phyloP scores from a whole-genome alignment of 2,888 invertebrate genomes.

The Drosophila pseudotalamancana region DNA sequence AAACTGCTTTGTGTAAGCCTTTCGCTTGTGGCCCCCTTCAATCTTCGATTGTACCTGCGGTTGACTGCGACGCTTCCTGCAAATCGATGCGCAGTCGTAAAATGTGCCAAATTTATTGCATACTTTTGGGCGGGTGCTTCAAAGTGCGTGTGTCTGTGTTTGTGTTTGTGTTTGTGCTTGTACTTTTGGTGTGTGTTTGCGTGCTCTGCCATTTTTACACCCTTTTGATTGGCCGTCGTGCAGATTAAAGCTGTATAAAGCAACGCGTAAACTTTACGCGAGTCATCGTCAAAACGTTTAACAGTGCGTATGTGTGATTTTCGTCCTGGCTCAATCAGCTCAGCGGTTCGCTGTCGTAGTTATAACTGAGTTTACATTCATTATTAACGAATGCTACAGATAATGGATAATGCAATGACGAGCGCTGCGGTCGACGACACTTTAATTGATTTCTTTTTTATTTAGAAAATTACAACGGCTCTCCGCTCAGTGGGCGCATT shows the following conservation, averaged over 20 bases:
- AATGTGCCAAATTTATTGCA: slow-evolving; percentile 72
- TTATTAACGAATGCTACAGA: neutral
- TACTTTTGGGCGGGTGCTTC: slow-evolving; percentile 47
- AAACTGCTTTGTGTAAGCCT: slow-evolving; percentile 64
- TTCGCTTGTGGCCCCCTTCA: slow-evolving; percentile 24
- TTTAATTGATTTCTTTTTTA: slow-evolving; percentile 20
- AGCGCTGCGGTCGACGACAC: neutral
- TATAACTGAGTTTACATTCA: slow-evolving; percentile 13
- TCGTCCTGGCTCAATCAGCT: neutral
- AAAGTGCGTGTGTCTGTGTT: slow-evolving; percentile 12
- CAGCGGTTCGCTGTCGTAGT: neutral
- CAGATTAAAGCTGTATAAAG: slow-evolving; percentile 53
- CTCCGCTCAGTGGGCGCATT: slow-evolving; percentile 1
- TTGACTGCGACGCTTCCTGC: slow-evolving; percentile 31
- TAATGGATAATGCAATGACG: slow-evolving; percentile 13
- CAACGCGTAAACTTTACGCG: slow-evolving; percentile 40
- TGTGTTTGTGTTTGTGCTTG: neutral
- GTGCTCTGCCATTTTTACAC: slow-evolving; percentile 47
- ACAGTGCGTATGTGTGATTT: slow-evolving; percentile 51
- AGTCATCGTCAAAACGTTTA: slow-evolving; percentile 41
- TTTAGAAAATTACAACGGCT: slow-evolving; percentile 6
- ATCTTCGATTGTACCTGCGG: slow-evolving; percentile 57
- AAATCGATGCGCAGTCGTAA: slow-evolving; percentile 71
- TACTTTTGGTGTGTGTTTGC: slow-evolving; percentile 5
- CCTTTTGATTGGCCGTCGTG: slow-evolving; percentile 65